Base-by-base conservation (phyloP, 2,113 vertebrate genomes). In the Otocyon megalotis region DNA sequence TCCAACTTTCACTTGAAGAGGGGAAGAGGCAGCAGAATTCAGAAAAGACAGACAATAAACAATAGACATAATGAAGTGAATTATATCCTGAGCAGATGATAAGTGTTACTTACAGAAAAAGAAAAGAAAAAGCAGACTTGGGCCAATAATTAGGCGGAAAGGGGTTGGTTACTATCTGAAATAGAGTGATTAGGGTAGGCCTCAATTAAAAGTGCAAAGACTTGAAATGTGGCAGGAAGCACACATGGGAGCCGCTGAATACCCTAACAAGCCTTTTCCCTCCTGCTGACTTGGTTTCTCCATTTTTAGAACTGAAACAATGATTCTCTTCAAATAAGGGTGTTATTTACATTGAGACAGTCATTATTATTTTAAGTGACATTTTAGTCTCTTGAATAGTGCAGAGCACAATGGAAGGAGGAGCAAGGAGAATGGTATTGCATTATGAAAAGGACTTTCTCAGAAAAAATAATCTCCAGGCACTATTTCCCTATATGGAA, bases 41-140 rank as follows among this genome's bases (percentile, higher is more conserved):
- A 37, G 54, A 95, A 90, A 93, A 58, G 72, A 84, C 28, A 88
- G 82, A 94, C 94, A 96, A 94, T 67, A 94, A 96, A 92, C 96
- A 97, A 93, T 20, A 93, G 62, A 35, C 82, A 96, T 19, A 94
- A 54, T 67, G 87, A 93, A 80, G 83, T 71, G 85, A 97, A 97
- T 92, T 85, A 96, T 56, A 97, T 0, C 88, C 94, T 81, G 65
- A 48, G 83, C 87, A 72, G 63, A 88, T 60, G 65, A 50, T 60
- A 93, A 65, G 43, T 50, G n/a, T 76, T 82, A 67, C 22, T 76
- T 82, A 67, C 22, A 76, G 92, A 88, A 92, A 90, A 95, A 80
- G 87, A 95, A 92, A 96, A 97, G 88, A 90, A 90, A 81, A 81
- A 54, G 35, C 15, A 92, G 28, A 74, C 85, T n/a, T 65, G 35